Evolutionary conservation across 2,797 vertebrate species (phyloP).

Genomic region (Gallinago nigripennis): DNA sequence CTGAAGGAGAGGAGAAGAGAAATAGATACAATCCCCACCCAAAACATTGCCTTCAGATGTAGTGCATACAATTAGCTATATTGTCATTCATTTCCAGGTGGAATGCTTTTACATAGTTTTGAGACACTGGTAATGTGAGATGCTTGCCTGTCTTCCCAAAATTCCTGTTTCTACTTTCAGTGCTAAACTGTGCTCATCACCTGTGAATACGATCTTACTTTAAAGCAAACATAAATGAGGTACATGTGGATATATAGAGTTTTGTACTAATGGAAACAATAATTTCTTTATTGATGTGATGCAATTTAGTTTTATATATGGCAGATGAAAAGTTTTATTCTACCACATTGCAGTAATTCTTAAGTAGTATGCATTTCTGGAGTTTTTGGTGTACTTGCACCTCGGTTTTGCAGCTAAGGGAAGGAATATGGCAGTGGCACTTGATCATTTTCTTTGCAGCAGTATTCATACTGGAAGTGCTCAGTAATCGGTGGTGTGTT

Average conservation of each 20-base stretch:
- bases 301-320: neutral
- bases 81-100: slow-evolving; percentile 47
- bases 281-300: neutral
- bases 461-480: neutral
- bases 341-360: neutral
- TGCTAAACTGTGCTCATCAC: neutral
- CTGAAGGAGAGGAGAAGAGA: neutral
- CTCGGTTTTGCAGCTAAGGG: neutral
- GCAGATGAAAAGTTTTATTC: neutral
- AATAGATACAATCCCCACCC: neutral
- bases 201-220: neutral
- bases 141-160: neutral
- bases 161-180: neutral
- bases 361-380: neutral
- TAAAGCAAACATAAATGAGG: neutral
- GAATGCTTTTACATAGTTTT: neutral
- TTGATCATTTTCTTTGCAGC: slow-evolving; percentile 29
- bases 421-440: neutral
- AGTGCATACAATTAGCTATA: slow-evolving; percentile 28
- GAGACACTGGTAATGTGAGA: neutral
- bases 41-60: neutral
- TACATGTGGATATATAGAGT: neutral
- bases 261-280: neutral
- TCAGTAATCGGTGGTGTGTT: slow-evolving; percentile 28
- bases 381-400: neutral